A percentile compares a stretch with the other conserved stretches of the same genome.
These are phyloP conservation scores for Mycetomoellerius zeteki DNA, from an alignment of 1,140 invertebrate species.

Conservation along the genomic window DNA sequence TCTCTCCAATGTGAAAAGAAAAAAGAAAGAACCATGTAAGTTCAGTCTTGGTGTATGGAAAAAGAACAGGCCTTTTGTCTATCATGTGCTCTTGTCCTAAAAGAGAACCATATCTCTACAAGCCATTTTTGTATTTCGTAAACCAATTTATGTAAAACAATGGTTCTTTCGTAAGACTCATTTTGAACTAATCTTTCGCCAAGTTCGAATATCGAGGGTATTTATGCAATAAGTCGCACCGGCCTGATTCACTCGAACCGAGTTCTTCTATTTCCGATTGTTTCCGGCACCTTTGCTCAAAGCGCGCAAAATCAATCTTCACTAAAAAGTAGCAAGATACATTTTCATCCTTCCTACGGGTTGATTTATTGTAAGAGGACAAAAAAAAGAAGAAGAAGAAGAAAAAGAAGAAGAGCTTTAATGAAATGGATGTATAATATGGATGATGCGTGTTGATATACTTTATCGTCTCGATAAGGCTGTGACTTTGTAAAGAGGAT, in stretches of 20 bases:
- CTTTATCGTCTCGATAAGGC: slow-evolving; percentile 75
- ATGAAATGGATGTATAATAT: slow-evolving; percentile 61
- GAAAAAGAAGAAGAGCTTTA: slow-evolving; percentile 11
- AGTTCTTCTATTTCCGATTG: slow-evolving; percentile 33
- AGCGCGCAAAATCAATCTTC: slow-evolving; percentile 13
- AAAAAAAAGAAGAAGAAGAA: neutral
- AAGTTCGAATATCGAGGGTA: neutral
- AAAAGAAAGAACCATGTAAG: no score
- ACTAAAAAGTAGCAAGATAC: neutral
- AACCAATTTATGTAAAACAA: neutral
- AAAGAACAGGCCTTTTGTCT: no score
- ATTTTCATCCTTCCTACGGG: slow-evolving; percentile 22
- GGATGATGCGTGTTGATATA: slow-evolving; percentile 67
- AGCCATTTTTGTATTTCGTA: neutral
- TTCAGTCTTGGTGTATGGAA: no score
- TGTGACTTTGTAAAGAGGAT: slow-evolving; percentile 79
- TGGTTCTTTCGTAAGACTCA: neutral
- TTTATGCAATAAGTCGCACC: slow-evolving; percentile 42
- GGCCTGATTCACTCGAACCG: slow-evolving; percentile 23
- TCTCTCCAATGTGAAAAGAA: no score
- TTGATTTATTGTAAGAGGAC: neutral
- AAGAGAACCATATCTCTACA: neutral
- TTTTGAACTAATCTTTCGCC: neutral
- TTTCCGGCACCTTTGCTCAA: slow-evolving; percentile 62
- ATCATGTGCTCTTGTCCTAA: no score